These are phyloP conservation scores for Parelbella ahira DNA, from an alignment of 2,888 invertebrate species.

Conservation along the genomic window DNA sequence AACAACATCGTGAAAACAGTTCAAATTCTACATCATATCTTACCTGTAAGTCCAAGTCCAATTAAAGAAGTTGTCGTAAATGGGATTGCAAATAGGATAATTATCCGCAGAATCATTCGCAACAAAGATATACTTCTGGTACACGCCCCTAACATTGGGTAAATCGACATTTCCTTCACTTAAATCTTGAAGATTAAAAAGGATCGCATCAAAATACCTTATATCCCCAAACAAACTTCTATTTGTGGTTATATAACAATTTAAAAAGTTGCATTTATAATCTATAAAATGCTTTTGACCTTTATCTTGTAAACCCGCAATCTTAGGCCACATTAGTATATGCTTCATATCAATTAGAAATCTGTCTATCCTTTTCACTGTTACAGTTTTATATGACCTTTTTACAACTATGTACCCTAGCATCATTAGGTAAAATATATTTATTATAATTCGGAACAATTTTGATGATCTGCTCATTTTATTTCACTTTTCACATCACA, in stretches of 20 bases:
- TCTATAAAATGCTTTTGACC: constrained; percentile 47
- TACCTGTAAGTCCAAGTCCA: constrained; percentile 73
- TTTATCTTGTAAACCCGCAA: constrained; percentile 39
- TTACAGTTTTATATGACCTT: constrained; percentile 27
- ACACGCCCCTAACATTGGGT: constrained; percentile 41
- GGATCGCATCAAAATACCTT: constrained; percentile 57
- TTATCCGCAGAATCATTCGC: constrained; percentile 60
- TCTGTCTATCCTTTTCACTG: constrained; percentile 40
- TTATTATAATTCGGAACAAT: constrained; percentile 1
- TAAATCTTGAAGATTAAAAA: constrained; percentile 55
- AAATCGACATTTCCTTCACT: constrained; percentile 33
- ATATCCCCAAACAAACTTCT: constrained; percentile 45
- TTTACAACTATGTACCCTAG: constrained; percentile 6
- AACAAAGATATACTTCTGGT: constrained; percentile 63
- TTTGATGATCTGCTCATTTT: constrained; percentile 6
- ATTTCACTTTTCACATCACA: no score
- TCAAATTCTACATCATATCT: no score
- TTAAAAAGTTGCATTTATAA: constrained; percentile 42
- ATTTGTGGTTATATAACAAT: constrained; percentile 59
- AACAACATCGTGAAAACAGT: no score
- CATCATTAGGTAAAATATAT: neutral
- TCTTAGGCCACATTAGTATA: constrained; percentile 54
- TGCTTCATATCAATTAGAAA: constrained; percentile 53
- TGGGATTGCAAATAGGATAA: constrained; percentile 51
- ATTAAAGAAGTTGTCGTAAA: constrained; percentile 60